Conservation (phyloP, 2,888 invertebrate genomes). For the Stenotaenia linearis region DNA sequence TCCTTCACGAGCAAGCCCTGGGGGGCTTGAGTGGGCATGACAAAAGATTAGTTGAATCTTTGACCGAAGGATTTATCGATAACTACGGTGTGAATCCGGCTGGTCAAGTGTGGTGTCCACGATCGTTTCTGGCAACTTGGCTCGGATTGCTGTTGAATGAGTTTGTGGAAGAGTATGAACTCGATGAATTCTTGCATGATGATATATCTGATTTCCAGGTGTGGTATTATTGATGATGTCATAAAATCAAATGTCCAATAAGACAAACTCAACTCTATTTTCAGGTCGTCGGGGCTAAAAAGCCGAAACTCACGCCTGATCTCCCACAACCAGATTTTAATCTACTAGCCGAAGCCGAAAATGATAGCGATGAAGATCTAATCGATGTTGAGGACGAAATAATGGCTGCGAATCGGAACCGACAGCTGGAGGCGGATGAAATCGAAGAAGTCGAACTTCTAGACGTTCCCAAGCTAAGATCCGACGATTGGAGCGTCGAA, state of each 20-base stretch:
- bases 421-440: conserved; percentile 33
- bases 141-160: background rate
- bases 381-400: background rate
- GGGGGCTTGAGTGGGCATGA: background rate
- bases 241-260: too few relatives aligned
- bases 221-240: too few relatives aligned
- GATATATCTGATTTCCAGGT: background rate
- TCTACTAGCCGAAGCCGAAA: background rate
- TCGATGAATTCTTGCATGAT: background rate
- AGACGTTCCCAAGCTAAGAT: too few relatives aligned
- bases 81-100: background rate
- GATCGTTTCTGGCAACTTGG: conserved; percentile 21
- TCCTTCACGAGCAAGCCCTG: background rate
- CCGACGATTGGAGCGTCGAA: background rate
- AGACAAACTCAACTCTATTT: too few relatives aligned
- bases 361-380: background rate
- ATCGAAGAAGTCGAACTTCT: conserved; percentile 32
- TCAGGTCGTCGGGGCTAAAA: background rate
- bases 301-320: background rate
- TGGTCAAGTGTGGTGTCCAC: background rate
- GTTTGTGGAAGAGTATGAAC: background rate
- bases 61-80: background rate
- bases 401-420: background rate
- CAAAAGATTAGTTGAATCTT: background rate
- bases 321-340: background rate